A percentile compares a stretch with the other conserved stretches of the same genome.
Evolutionary conservation across 35 echinoderm and acorn worm genomes (phyloP).

Genomic region (Patiria miniata): DNA sequence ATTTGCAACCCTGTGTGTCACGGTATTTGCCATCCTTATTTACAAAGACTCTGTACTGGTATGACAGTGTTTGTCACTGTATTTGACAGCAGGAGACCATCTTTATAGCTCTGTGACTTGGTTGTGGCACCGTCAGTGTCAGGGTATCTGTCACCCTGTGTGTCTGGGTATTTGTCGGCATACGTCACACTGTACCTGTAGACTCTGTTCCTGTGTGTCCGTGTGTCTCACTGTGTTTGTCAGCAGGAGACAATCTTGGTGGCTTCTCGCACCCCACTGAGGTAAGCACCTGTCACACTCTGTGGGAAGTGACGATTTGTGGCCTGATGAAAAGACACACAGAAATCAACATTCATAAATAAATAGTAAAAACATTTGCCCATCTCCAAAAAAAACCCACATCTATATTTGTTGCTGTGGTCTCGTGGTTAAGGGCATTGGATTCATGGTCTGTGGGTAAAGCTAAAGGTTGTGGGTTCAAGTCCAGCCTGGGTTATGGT

Average conservation of each 20-base stretch:
- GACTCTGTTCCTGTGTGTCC: too few species aligned
- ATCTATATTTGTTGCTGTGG: too few species aligned
- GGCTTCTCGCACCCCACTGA: slow-evolving; percentile 94
- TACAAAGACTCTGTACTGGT: neutral
- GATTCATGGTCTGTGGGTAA: too few species aligned
- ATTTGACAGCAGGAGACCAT: neutral
- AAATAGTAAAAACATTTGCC: neutral
- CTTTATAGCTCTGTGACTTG: neutral
- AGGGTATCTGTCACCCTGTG: too few species aligned
- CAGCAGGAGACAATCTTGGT: slow-evolving; percentile 80
- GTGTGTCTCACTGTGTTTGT: neutral
- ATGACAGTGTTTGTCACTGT: neutral
- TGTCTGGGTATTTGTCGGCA: too few species aligned
- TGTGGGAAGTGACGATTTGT: slow-evolving; percentile 95
- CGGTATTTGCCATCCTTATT: too few species aligned
- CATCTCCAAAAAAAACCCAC: neutral
- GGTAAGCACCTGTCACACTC: slow-evolving; percentile 96
- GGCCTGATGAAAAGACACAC: slow-evolving; percentile 57
- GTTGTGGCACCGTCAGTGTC: neutral
- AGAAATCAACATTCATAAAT: too few species aligned
- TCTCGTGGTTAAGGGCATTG: too few species aligned
- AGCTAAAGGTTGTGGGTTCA: too few species aligned
- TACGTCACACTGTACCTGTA: too few species aligned
- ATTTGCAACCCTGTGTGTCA: too few species aligned
- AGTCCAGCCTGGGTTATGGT: too few species aligned